A percentile compares a stretch with the other conserved stretches of the same genome.
Evolutionary conservation across 2,888 invertebrate genomes (phyloP).

Genomic region (Heliothis peltigera): DNA sequence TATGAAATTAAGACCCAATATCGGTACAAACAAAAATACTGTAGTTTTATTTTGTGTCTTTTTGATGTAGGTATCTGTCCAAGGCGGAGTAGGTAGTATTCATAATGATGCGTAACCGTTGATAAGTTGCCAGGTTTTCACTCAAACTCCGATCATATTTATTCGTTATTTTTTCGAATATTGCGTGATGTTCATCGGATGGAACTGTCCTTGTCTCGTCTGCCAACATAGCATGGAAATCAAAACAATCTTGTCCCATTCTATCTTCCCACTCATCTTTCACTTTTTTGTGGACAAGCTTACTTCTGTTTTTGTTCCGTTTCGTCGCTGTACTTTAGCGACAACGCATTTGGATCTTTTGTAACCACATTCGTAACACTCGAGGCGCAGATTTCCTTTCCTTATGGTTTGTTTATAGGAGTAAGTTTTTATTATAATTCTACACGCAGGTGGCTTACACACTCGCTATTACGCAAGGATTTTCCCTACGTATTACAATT

Average conservation of each 20-base stretch:
- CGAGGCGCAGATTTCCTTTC: constrained; percentile 43
- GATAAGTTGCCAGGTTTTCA: constrained; percentile 36
- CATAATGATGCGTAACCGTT: constrained; percentile 45
- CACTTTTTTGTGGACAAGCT: constrained; percentile 39
- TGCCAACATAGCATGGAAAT: constrained; percentile 37
- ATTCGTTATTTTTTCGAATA: constrained; percentile 15
- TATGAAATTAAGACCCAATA: no score
- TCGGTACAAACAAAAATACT: constrained; percentile 24
- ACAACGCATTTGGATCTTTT: constrained; percentile 51
- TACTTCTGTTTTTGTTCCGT: constrained; percentile 43
- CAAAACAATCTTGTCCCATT: constrained; percentile 45
- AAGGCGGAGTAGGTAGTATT: constrained; percentile 19
- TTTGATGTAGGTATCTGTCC: constrained; percentile 17
- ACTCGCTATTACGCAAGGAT: constrained; percentile 60
- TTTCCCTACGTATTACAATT: constrained; percentile 58
- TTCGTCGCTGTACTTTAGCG: constrained; percentile 48
- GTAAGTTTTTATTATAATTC: constrained; percentile 54
- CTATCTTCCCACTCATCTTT: constrained; percentile 43
- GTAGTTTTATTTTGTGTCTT: constrained; percentile 16
- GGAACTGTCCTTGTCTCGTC: constrained; percentile 33
- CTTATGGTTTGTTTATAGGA: constrained; percentile 47
- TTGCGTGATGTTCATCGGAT: constrained; percentile 25
- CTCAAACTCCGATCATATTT: constrained; percentile 24
- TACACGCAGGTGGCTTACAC: constrained; percentile 64
- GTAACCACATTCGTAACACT: constrained; percentile 51